Conservation (phyloP, 2,888 invertebrate genomes). For the Conomelus anceps region DNA sequence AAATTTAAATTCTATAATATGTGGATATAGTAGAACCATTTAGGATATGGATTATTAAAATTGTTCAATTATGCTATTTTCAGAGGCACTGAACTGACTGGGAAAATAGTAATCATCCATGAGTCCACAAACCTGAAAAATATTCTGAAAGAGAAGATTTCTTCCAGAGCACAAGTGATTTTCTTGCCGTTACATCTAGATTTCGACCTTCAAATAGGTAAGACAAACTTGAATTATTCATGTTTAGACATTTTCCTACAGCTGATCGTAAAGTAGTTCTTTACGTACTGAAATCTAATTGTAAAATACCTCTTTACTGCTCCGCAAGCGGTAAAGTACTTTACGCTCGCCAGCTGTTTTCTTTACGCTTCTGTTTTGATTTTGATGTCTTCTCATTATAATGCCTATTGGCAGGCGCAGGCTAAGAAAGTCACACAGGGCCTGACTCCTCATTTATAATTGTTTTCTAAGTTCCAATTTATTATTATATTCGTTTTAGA, state of each 20-base stretch:
- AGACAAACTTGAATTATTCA: not conserved
- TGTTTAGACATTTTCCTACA: not conserved
- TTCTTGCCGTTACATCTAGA: not conserved
- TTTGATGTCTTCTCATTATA: too few species aligned
- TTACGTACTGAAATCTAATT: too few species aligned
- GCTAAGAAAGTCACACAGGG: too few species aligned
- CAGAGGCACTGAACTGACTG: not conserved
- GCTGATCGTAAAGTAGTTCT: too few species aligned
- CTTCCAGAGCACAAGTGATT: not conserved
- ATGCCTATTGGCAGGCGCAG: too few species aligned
- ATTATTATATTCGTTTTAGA: too few species aligned
- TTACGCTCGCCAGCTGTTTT: too few species aligned
- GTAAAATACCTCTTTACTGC: too few species aligned
- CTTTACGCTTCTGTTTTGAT: too few species aligned
- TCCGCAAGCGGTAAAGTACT: too few species aligned
- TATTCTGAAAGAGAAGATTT: not conserved
- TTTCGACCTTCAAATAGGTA: not conserved
- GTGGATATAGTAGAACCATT: not conserved
- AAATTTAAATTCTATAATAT: not conserved
- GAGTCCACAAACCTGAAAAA: not conserved
- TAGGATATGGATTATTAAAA: not conserved
- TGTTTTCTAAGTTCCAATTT: too few species aligned
- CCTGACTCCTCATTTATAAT: too few species aligned
- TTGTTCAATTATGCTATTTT: not conserved
- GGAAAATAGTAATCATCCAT: not conserved